Evolutionary conservation across 2,888 invertebrate genomes (phyloP).

Genomic region (Andrena haemorrhoa): DNA sequence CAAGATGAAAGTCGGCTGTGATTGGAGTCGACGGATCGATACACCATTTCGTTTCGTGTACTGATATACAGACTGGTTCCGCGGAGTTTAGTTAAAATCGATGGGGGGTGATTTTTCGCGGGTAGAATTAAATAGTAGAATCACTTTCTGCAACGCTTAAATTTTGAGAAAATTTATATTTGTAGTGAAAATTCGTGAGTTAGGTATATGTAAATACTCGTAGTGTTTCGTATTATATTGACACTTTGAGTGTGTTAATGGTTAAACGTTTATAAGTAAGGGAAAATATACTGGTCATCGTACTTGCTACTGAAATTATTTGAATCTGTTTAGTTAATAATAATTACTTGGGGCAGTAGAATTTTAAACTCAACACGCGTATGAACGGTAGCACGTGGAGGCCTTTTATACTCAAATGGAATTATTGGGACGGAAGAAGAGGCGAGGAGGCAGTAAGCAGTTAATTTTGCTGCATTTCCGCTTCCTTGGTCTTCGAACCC

Average conservation of each 20-base stretch:
- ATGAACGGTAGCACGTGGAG: neutral
- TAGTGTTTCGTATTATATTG: too few species aligned
- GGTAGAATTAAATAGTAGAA: too few species aligned
- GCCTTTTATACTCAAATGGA: constrained; percentile 33
- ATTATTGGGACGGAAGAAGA: constrained; percentile 48
- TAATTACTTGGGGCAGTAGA: neutral
- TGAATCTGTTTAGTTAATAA: neutral
- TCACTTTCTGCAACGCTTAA: neutral
- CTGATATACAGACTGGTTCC: neutral
- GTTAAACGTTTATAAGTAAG: too few species aligned
- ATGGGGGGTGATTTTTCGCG: too few species aligned
- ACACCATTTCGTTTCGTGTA: neutral
- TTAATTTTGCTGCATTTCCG: constrained; percentile 75
- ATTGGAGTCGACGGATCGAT: neutral
- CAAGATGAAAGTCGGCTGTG: neutral
- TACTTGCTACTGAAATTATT: too few species aligned
- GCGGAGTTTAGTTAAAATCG: too few species aligned
- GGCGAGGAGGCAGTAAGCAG: constrained; percentile 68
- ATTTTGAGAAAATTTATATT: neutral
- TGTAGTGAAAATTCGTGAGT: too few species aligned
- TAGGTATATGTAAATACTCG: too few species aligned
- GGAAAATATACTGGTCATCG: neutral
- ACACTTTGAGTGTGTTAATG: too few species aligned
- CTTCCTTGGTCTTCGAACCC: constrained; percentile 64
- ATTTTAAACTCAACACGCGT: neutral